Evolutionary conservation across 2,888 invertebrate species (phyloP), one percentile per base, ranked within the genome.

Genomic region (Aleiodes testaceus): DNA sequence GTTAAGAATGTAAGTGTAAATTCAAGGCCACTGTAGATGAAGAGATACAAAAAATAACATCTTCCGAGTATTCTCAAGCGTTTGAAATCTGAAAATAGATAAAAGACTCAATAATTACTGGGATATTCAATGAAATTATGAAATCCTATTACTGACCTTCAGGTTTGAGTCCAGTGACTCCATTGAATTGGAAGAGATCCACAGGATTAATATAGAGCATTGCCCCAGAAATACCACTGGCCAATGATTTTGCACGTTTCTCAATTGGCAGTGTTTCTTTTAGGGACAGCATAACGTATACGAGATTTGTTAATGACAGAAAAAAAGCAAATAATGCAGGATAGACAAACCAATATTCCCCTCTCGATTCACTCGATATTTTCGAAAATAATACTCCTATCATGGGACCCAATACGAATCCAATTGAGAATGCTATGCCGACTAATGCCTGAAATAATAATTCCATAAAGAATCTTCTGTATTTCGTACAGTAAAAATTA

Each of bases 1-100:
- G 97, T 97, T 61, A 99, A 90, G 89, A 99, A 99, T 67, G 98
- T 97, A 44, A 99, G 89, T 0, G 99, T 99, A 86, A 98, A 99
- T 88, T 99, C 99, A 70, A 99, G 89, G 2, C 98, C 99, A 67
- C 98, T 98, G 88, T 97, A 98, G 73, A 97, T 90, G 85, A 98
- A 97, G 75, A 98, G 89, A 88, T 97, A 99, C 9, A 97, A 88
- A 87, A 99, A 99, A 87, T 96, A 96, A 53, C 94, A 92, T 63
- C 91, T 83, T 66, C 96, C 96, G 77, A 96, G 87, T 69, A 89
- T 90, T 71, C 91, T 91, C 66, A 96, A 87, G 75, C 92, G 90
- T 78, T 88, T 87, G 75, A 91, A 89, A 85, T 96, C 94, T 88
- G 90, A 20, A 26, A 61, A 18, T 49, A 16, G 73, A 91, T 90